These are phyloP conservation scores for Cyclargus thomasi DNA, from an alignment of 1,140 invertebrate genomes.

Conservation along the genomic window DNA sequence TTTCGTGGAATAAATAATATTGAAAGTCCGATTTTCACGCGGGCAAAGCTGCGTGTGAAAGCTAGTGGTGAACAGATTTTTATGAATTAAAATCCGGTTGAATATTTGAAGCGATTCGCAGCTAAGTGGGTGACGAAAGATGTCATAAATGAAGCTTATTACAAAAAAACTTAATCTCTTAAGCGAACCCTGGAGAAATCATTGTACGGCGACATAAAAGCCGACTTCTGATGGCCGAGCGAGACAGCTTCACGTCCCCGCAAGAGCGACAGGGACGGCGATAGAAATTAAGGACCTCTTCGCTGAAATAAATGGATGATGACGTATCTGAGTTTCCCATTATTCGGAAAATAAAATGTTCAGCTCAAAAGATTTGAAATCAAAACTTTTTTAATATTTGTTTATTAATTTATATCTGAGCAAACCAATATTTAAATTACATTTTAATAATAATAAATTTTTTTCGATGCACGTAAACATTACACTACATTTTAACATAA, in stretches of 20 bases:
- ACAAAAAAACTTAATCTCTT: slow-evolving; percentile 20
- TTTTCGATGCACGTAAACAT: too few relatives aligned
- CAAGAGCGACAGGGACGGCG: slow-evolving; percentile 32
- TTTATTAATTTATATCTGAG: too few relatives aligned
- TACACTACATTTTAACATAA: too few relatives aligned
- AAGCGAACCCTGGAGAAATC: slow-evolving; percentile 24
- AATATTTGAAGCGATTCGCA: too few relatives aligned
- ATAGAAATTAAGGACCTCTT: slow-evolving; percentile 56
- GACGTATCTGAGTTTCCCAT: slow-evolving; percentile 20
- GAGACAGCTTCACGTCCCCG: slow-evolving; percentile 26
- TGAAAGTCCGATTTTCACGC: too few relatives aligned
- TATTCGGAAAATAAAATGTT: neutral
- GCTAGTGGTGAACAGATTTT: neutral
- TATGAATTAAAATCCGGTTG: neutral
- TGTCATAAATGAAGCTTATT: slow-evolving; percentile 11
- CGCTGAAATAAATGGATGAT: slow-evolving; percentile 15
- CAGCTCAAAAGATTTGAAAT: neutral
- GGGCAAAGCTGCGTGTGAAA: too few relatives aligned
- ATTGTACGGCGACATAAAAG: slow-evolving; percentile 36
- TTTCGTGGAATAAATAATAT: too few relatives aligned
- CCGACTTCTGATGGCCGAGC: slow-evolving; percentile 34
- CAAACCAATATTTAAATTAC: too few relatives aligned
- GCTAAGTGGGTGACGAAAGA: neutral
- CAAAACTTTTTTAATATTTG: too few relatives aligned
- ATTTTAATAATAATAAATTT: too few relatives aligned